phyloP scores from a whole-genome alignment of 1,140 invertebrate genomes.

The Drosophila bifasciata region DNA sequence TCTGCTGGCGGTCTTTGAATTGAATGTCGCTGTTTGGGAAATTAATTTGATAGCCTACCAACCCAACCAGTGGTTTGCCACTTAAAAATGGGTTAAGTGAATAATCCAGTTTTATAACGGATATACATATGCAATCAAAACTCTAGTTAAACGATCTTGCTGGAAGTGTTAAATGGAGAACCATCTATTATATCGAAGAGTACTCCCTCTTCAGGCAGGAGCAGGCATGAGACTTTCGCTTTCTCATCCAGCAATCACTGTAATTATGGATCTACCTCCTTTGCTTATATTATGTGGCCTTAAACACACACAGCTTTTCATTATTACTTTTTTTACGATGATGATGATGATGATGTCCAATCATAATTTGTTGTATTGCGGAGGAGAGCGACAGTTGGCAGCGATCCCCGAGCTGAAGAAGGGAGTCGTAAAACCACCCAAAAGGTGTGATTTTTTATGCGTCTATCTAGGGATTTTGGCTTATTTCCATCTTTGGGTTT shows the following conservation, averaged over 20 bases:
- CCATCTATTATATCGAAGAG: too few species aligned
- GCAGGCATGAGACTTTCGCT: too few species aligned
- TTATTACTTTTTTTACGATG: constrained; percentile 57
- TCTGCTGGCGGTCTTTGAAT: constrained; percentile 8
- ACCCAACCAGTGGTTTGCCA: constrained; percentile 31
- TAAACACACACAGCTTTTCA: constrained; percentile 32
- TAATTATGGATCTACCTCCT: constrained; percentile 8
- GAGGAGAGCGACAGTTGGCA: constrained; percentile 49
- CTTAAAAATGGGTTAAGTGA: constrained; percentile 57
- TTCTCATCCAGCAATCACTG: constrained; percentile 36
- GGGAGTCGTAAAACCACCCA: constrained; percentile 36
- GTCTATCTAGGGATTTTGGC: constrained; percentile 17
- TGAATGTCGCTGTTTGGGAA: constrained; percentile 21
- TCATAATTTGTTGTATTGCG: constrained; percentile 67
- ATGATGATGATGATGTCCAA: constrained; percentile 40
- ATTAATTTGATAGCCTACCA: constrained; percentile 61
- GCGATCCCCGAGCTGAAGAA: too few species aligned
- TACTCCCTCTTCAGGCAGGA: too few species aligned
- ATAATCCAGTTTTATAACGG: constrained; percentile 36
- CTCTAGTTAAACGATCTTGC: background rate
- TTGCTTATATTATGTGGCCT: constrained; percentile 1
- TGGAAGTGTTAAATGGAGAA: too few species aligned
- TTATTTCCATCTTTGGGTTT: too few species aligned
- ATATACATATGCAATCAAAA: background rate
- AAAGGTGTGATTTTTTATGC: constrained; percentile 63